phyloP scores from a whole-genome alignment of 2,888 invertebrate species.

The Andrena praecox region DNA sequence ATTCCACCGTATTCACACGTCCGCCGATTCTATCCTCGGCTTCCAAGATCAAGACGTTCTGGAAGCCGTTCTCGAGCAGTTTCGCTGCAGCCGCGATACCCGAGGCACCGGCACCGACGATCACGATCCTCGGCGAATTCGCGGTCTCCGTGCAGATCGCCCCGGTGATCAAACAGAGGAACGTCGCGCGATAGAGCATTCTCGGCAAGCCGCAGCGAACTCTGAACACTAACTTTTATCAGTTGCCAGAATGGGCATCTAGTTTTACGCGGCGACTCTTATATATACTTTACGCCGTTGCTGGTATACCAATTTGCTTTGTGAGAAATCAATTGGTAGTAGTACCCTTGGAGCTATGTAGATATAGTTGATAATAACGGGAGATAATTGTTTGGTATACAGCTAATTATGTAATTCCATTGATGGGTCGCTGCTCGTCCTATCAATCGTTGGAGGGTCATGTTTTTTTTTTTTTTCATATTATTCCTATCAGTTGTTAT shows the following conservation, averaged over 20 bases:
- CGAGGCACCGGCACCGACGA: slow-evolving; percentile 87
- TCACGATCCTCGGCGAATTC: slow-evolving; percentile 81
- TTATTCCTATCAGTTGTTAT: neutral
- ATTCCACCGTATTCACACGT: slow-evolving; percentile 81
- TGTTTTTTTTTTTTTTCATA: neutral
- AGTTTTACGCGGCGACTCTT: slow-evolving; percentile 21
- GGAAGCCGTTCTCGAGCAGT: slow-evolving; percentile 84
- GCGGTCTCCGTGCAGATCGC: neutral
- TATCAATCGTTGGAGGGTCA: neutral
- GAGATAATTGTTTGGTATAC: slow-evolving; percentile 8
- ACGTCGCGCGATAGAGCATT: slow-evolving; percentile 27
- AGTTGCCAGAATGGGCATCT: slow-evolving; percentile 21
- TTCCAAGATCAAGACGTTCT: slow-evolving; percentile 85
- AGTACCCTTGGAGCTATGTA: neutral
- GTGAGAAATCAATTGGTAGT: slow-evolving; percentile 22
- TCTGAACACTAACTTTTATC: slow-evolving; percentile 25
- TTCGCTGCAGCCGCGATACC: slow-evolving; percentile 87
- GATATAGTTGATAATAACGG: neutral
- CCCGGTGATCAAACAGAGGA: slow-evolving; percentile 24
- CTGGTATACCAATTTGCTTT: slow-evolving; percentile 14
- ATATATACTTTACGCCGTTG: slow-evolving; percentile 34
- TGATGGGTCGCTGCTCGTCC: neutral
- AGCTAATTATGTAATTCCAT: slow-evolving; percentile 12
- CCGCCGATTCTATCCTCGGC: slow-evolving; percentile 85
- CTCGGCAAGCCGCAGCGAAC: neutral